Evolutionary conservation across 2,113 vertebrate genomes (phyloP).

Genomic region (Pandion haliaetus): DNA sequence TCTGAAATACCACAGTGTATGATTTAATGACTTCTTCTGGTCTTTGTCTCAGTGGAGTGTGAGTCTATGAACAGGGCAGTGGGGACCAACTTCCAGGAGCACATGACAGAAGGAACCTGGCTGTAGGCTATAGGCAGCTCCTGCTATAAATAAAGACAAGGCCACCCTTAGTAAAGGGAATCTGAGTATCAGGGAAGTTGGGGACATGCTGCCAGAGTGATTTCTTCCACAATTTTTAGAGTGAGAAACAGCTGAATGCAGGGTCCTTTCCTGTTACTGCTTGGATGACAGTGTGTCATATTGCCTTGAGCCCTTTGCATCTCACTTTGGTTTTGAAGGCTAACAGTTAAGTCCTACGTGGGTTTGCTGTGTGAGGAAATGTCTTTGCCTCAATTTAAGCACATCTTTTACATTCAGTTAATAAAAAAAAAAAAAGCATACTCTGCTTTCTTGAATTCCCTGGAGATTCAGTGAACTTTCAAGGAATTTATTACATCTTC

Average conservation of each 20-base stretch:
- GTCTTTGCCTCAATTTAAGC: not conserved
- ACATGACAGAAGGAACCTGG: not conserved
- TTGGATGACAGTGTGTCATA: not conserved
- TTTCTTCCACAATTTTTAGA: not conserved
- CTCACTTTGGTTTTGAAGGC: not conserved
- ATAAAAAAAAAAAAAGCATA: not conserved
- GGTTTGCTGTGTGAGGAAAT: not conserved
- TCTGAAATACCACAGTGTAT: not conserved
- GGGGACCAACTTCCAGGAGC: rapidly evolving
- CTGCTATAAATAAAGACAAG: not conserved
- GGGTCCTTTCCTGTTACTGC: not conserved
- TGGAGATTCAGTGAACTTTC: not conserved
- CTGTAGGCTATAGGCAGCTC: not conserved
- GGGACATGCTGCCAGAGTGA: not conserved
- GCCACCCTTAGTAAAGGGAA: not conserved
- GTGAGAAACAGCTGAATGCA: not conserved
- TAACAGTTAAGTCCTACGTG: not conserved
- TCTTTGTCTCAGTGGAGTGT: not conserved
- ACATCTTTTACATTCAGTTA: not conserved
- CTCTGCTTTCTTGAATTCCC: not conserved
- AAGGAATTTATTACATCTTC: not conserved
- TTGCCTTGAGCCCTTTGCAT: not conserved
- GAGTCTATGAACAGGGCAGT: not conserved
- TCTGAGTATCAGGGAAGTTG: not conserved
- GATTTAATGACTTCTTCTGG: not conserved